Percentiles rank a stretch among this genome's conserved stretches.
Conservation (phyloP, 53 echinoderm and acorn worm species). For the Luidia sarsii region DNA sequence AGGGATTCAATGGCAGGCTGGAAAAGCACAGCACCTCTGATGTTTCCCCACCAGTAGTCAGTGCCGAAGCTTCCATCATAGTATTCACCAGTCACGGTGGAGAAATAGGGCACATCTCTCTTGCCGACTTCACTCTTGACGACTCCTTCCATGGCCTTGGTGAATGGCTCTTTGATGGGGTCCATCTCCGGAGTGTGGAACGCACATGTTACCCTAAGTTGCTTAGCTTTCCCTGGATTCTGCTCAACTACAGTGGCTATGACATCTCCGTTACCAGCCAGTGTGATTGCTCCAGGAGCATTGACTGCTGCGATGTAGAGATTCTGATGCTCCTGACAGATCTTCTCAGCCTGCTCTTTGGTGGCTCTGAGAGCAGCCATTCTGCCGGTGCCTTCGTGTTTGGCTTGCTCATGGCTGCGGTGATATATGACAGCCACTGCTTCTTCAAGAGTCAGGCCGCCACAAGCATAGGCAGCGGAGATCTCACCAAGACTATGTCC, state of each 20-base stretch:
- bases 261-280: slow-evolving; percentile 78
- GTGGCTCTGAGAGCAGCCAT: slow-evolving; percentile 90
- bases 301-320: slow-evolving; percentile 94
- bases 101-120: slow-evolving; percentile 76
- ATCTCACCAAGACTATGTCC: slow-evolving; percentile 98
- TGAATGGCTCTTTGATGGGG: slow-evolving; percentile 87
- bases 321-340: slow-evolving; percentile 73
- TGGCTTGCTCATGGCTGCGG: slow-evolving; percentile 88
- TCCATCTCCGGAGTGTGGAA: slow-evolving; percentile 99
- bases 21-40: slow-evolving; percentile 85
- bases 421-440: slow-evolving; percentile 89
- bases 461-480: slow-evolving; percentile 92
- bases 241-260: slow-evolving; percentile 74
- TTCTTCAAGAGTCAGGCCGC: slow-evolving; percentile 92
- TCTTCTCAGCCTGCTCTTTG: slow-evolving; percentile 67
- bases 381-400: slow-evolving; percentile 86
- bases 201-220: slow-evolving; percentile 86
- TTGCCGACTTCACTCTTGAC: slow-evolving; percentile 68
- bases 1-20: slow-evolving; percentile 82
- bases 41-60: slow-evolving; percentile 96
- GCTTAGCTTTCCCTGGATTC: slow-evolving; percentile 85
- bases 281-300: slow-evolving; percentile 86
- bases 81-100: slow-evolving; percentile 82
- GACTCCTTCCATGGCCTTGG: slow-evolving; percentile 75
- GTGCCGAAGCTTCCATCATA: slow-evolving; percentile 90